Evolutionary conservation across 1,140 invertebrate genomes (phyloP).

Genomic region (Meloidogyne chitwoodi): DNA sequence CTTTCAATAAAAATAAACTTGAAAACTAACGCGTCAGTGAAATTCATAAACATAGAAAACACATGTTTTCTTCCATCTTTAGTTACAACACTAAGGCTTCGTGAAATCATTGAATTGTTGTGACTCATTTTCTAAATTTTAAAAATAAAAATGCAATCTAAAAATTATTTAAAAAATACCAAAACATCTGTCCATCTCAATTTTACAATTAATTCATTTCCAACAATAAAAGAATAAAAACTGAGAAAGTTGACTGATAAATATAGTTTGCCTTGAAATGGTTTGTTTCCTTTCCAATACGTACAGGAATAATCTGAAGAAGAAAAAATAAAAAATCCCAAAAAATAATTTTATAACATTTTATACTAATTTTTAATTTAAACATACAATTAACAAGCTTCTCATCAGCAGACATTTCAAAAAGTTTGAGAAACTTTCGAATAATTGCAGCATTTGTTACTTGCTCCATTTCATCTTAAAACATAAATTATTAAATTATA

Average conservation of each 20-base stretch:
- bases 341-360: neutral
- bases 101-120: constrained; percentile 69
- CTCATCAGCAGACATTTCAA: constrained; percentile 84
- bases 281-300: constrained; percentile 85
- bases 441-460: constrained; percentile 73
- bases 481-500: constrained; percentile 4
- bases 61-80: constrained; percentile 66
- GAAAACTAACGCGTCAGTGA: constrained; percentile 70
- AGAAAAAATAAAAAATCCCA: constrained; percentile 4
- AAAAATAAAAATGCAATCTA: neutral
- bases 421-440: constrained; percentile 80
- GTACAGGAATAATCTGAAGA: constrained; percentile 68
- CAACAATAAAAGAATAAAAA: constrained; percentile 90
- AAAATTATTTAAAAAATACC: constrained; percentile 57
- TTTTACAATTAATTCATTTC: constrained; percentile 79
- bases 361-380: no score
- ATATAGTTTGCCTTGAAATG: constrained; percentile 90
- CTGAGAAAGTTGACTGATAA: constrained; percentile 89
- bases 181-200: constrained; percentile 70
- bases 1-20: neutral
- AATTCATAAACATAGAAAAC: constrained; percentile 84
- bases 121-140: constrained; percentile 60
- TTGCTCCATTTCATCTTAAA: constrained; percentile 44
- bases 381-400: constrained; percentile 93
- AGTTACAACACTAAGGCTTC: constrained; percentile 78